Conservation (phyloP, 2,113 vertebrate species). For the Syngnathus typhle region DNA sequence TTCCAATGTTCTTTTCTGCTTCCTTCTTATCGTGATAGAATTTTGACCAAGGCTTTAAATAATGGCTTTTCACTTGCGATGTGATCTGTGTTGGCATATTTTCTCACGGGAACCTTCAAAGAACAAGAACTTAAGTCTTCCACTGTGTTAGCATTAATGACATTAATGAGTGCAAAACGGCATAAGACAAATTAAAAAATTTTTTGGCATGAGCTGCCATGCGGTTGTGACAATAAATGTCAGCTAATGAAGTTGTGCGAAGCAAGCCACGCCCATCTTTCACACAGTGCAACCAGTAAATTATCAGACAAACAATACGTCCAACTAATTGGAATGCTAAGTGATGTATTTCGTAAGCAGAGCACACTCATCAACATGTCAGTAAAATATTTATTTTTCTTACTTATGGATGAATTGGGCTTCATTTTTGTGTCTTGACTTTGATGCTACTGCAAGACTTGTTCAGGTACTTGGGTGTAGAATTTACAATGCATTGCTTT, state of each 20-base stretch:
- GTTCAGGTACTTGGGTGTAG: no score
- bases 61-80: slow-evolving; percentile 33
- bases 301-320: neutral
- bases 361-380: neutral
- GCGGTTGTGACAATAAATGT: neutral
- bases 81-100: slow-evolving; percentile 39
- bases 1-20: neutral
- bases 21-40: no score
- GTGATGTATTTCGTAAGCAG: neutral
- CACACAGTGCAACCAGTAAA: slow-evolving; percentile 1
- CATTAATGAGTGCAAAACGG: neutral
- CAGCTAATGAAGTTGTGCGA: neutral
- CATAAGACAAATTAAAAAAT: neutral
- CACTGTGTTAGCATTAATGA: slow-evolving; percentile 46
- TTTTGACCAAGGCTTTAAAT: slow-evolving; percentile 24
- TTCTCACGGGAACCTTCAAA: slow-evolving; percentile 41
- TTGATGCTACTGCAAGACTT: no score
- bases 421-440: no score
- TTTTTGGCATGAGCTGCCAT: neutral
- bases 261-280: neutral
- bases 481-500: no score
- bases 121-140: slow-evolving; percentile 44
- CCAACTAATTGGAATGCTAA: neutral
- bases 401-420: neutral
- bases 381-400: neutral